Percentiles rank a stretch among this genome's conserved stretches.
Conservation (phyloP, 2,888 invertebrate species). For the Carpatolechia fugitivella region DNA sequence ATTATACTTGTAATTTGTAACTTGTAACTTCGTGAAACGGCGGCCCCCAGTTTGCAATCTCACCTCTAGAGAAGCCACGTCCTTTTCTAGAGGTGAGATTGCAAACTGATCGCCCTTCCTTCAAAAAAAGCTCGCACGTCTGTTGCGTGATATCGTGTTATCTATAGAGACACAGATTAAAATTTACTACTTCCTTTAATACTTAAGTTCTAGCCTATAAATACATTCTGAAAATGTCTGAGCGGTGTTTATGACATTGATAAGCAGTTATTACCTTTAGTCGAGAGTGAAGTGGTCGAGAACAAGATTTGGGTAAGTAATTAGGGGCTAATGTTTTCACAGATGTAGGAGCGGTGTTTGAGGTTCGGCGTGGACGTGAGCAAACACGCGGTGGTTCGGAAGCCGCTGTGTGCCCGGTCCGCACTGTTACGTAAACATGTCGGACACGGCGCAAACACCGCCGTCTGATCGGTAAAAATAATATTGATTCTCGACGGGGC, state of each 20-base stretch:
- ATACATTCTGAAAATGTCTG: slow-evolving; percentile 1
- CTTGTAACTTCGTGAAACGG: no score
- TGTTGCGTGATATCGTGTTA: slow-evolving; percentile 31
- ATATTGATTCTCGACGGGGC: slow-evolving; percentile 66
- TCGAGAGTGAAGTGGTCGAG: slow-evolving; percentile 1
- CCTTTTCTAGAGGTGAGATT: slow-evolving; percentile 53
- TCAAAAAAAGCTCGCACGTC: slow-evolving; percentile 26
- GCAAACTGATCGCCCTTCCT: no score
- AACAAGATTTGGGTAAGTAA: slow-evolving; percentile 16
- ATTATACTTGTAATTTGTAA: no score
- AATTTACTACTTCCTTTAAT: not conserved
- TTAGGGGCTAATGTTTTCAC: slow-evolving; percentile 27
- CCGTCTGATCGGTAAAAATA: slow-evolving; percentile 71
- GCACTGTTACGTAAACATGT: slow-evolving; percentile 71
- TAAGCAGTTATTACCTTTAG: slow-evolving; percentile 7
- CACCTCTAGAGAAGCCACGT: slow-evolving; percentile 58
- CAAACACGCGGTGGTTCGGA: slow-evolving; percentile 55
- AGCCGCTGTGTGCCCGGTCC: slow-evolving; percentile 34
- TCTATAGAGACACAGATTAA: slow-evolving; percentile 32
- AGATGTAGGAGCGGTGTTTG: slow-evolving; percentile 40
- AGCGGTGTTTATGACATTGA: not conserved
- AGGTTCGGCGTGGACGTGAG: slow-evolving; percentile 31
- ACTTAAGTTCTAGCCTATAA: slow-evolving; percentile 5
- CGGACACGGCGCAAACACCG: slow-evolving; percentile 61
- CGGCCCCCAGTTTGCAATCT: slow-evolving; percentile 23